phyloP scores from a whole-genome alignment of 2,797 vertebrate species.

The Trachurus trachurus region DNA sequence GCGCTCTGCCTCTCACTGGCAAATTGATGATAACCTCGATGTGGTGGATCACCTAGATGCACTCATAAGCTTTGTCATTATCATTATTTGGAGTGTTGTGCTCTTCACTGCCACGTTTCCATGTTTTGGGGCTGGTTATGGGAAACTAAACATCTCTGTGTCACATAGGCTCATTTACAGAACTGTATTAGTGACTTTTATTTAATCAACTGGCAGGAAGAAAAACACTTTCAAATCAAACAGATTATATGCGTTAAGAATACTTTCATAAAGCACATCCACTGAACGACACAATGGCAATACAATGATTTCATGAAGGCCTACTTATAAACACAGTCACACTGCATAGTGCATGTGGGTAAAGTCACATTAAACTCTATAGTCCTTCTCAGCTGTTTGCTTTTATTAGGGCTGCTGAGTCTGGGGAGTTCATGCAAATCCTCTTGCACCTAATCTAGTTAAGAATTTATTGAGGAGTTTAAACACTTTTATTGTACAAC shows the following conservation, averaged over 20 bases:
- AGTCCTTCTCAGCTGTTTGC: slow-evolving; percentile 56
- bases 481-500: slow-evolving; percentile 56
- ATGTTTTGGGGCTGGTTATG: neutral
- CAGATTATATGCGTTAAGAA: neutral
- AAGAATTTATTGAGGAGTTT: slow-evolving; percentile 71
- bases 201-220: neutral
- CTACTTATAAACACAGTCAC: neutral
- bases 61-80: neutral
- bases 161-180: neutral
- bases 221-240: neutral
- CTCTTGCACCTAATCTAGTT: slow-evolving; percentile 76
- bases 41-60: slow-evolving; percentile 15
- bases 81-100: slow-evolving; percentile 22
- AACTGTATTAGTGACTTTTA: neutral
- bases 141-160: neutral
- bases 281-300: neutral
- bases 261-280: neutral
- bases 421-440: slow-evolving; percentile 72
- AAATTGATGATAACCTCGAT: slow-evolving; percentile 27
- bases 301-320: neutral
- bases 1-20: slow-evolving; percentile 1
- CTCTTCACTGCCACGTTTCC: neutral
- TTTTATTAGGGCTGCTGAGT: slow-evolving; percentile 58
- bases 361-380: slow-evolving; percentile 45
- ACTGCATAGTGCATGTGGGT: slow-evolving; percentile 11